These are phyloP conservation scores for Oxytorus armatus DNA, from an alignment of 2,888 invertebrate species.

Conservation along the genomic window DNA sequence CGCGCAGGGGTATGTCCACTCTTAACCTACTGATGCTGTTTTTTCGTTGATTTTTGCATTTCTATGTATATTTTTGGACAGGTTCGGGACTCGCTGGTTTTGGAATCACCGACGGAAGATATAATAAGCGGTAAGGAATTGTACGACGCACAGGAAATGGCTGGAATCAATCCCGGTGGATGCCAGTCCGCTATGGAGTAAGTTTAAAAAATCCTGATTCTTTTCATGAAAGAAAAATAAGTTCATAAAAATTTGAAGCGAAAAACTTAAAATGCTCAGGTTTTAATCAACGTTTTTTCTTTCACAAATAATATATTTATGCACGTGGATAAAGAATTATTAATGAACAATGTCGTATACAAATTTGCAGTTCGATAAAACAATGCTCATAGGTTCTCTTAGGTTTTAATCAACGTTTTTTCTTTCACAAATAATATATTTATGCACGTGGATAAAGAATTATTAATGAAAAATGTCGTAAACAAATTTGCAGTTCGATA, in stretches of 20 bases:
- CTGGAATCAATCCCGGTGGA: conserved; percentile 71
- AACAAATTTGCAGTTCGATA: background rate
- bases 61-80: conserved; percentile 45
- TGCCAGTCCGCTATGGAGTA: conserved; percentile 79
- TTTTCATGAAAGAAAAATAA: conserved; percentile 2
- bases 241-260: background rate
- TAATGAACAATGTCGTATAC: no score
- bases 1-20: no score
- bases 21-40: no score
- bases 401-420: no score
- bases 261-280: background rate
- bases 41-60: background rate
- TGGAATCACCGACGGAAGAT: conserved; percentile 72
- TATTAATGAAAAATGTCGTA: no score
- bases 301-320: no score
- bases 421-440: no score
- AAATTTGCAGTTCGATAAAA: background rate
- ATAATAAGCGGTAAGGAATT: conserved; percentile 74
- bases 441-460: no score
- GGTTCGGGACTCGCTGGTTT: conserved; percentile 74
- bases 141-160: conserved; percentile 71
- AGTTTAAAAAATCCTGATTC: conserved; percentile 48
- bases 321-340: no score
- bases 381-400: background rate
- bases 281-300: no score